These are phyloP conservation scores for Archivesica marissinica DNA, from an alignment of 1,140 invertebrate genomes.

Conservation along the genomic window DNA sequence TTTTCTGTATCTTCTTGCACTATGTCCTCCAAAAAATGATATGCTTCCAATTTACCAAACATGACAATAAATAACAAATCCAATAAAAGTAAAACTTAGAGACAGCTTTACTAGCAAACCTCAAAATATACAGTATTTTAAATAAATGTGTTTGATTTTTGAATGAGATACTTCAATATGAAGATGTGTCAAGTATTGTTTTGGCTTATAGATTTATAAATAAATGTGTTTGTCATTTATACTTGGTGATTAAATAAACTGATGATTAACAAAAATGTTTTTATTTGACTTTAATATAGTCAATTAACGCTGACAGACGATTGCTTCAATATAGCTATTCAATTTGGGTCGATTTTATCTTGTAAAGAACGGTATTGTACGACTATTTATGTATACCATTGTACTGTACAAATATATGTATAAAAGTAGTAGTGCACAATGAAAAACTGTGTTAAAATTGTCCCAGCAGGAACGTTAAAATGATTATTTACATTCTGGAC, in stretches of 20 bases:
- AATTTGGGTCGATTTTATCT: neutral
- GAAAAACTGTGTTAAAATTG: neutral
- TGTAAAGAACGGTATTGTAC: neutral
- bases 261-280: neutral
- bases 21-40: too few species aligned
- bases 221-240: slow-evolving; percentile 27
- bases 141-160: too few species aligned
- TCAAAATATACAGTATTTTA: too few species aligned
- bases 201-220: neutral
- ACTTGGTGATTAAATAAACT: neutral
- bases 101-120: too few species aligned
- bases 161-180: too few species aligned
- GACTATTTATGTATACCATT: neutral
- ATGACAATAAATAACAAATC: too few species aligned
- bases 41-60: too few species aligned
- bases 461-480: neutral
- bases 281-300: slow-evolving; percentile 11
- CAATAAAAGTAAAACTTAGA: too few species aligned
- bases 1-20: too few species aligned
- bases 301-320: slow-evolving; percentile 10
- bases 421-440: neutral
- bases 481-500: slow-evolving; percentile 4
- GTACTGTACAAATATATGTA: slow-evolving; percentile 10
- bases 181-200: too few species aligned
- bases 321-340: neutral